A percentile compares a stretch with the other conserved stretches of the same genome.
Conservation (phyloP, 2,888 invertebrate genomes). For the Cerastis rubricosa region DNA sequence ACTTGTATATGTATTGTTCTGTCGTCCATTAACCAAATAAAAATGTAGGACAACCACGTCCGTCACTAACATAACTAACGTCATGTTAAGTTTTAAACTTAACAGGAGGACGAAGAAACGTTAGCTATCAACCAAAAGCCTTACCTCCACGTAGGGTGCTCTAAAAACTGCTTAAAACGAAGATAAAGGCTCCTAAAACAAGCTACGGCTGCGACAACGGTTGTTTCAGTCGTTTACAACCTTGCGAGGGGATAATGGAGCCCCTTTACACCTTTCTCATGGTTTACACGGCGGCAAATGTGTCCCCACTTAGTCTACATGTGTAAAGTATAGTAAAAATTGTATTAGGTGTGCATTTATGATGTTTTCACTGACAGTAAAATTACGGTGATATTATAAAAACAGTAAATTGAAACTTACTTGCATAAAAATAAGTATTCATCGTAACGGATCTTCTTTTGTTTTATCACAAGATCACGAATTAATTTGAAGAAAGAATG, state of each 20-base stretch:
- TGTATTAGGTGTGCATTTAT: conserved; percentile 25
- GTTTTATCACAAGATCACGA: neutral
- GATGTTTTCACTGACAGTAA: conserved; percentile 23
- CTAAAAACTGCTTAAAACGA: conserved; percentile 65
- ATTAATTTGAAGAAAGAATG: neutral
- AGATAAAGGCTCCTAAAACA: conserved; percentile 66
- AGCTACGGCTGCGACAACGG: conserved; percentile 59
- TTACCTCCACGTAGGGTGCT: conserved; percentile 42
- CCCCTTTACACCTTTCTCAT: conserved; percentile 66
- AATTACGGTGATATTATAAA: neutral
- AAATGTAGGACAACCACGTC: conserved; percentile 31
- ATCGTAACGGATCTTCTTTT: neutral
- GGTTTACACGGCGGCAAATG: conserved; percentile 59
- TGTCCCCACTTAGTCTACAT: conserved; percentile 60
- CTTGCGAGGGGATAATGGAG: conserved; percentile 62
- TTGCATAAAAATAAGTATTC: neutral
- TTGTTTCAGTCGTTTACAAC: conserved; percentile 65
- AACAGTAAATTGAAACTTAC: neutral
- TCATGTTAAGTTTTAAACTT: conserved; percentile 51
- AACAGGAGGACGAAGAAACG: conserved; percentile 35
- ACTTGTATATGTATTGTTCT: too few relatives aligned
- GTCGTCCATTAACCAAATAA: conserved; percentile 18
- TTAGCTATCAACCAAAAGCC: conserved; percentile 41
- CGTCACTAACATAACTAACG: conserved; percentile 26
- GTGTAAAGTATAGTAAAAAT: conserved; percentile 53